Evolutionary conservation across 2,888 invertebrate genomes (phyloP).

Genomic region (Hedychridium roseum): DNA sequence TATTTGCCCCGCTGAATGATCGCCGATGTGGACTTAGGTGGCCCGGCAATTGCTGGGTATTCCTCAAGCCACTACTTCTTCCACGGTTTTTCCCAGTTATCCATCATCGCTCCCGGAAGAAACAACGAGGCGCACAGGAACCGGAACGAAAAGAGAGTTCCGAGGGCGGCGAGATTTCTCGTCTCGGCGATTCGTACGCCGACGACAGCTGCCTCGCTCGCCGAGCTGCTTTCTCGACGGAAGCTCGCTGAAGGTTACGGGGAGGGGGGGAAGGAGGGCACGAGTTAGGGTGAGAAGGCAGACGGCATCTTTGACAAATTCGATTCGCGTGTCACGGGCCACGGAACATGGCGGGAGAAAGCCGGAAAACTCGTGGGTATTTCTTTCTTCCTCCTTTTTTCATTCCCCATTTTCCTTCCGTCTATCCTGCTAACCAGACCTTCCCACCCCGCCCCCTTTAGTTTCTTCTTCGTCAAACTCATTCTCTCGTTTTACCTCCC

Average conservation of each 20-base stretch:
- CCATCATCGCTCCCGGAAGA: constrained; percentile 6
- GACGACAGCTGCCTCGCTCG: constrained; percentile 41
- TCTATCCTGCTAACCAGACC: neutral
- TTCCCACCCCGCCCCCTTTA: constrained; percentile 28
- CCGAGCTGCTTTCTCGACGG: constrained; percentile 9
- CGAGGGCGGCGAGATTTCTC: constrained; percentile 13
- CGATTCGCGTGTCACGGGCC: constrained; percentile 57
- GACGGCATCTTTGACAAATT: constrained; percentile 57
- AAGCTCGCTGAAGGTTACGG: constrained; percentile 2
- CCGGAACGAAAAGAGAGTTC: constrained; percentile 4
- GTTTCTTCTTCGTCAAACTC: neutral
- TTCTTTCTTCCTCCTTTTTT: neutral
- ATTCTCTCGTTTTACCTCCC: neutral
- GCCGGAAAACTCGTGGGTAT: constrained; percentile 47
- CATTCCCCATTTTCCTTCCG: neutral
- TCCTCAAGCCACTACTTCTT: constrained; percentile 12
- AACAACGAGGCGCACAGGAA: neutral
- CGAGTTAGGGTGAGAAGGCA: constrained; percentile 15
- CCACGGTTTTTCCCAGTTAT: constrained; percentile 7
- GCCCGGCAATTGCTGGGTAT: neutral
- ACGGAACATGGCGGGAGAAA: constrained; percentile 50
- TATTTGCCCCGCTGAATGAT: no score
- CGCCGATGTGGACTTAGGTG: neutral
- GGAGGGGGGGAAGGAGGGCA: constrained; percentile 1
- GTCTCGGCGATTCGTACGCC: constrained; percentile 17